Evolutionary conservation across 2,888 invertebrate species (phyloP), one percentile per base, ranked within the genome.

Genomic region (Abrostola tripartita): DNA sequence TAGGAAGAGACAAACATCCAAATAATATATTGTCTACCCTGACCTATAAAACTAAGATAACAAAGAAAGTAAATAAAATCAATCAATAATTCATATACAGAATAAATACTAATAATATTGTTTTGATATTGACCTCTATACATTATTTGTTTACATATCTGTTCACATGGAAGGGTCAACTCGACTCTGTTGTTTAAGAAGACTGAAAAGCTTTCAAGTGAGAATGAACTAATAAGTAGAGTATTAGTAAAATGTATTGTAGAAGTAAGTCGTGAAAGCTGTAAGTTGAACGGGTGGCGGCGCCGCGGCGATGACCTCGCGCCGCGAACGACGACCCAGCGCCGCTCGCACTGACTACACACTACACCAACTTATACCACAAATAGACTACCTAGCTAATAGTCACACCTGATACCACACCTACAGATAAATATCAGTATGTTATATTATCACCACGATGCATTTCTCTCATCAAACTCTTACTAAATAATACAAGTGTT

Each of bases 101-200:
- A 89, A 90, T 86, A 88, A 87, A 89, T 83, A 86, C 79, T 85
- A 85, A 88, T 86, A 85, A 88, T 85, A 84, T 89, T 91, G 88
- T 90, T 92, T 88, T 89, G 88, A 87, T 90, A 90, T 88, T 92
- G 91, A 92, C 92, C 91, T 82, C 82, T 85, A 88, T 90, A 84
- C 75, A 78, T 66, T 75, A 81, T 68, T 78, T 83, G 35, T 82
- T 82, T 81, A 52, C 37, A 24, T 66, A 61, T 64, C 37, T 40
- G 10, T 8, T 47, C 24, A 47, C 44, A 44, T 10, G 11, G 36
- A 50, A 24, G 41, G 10, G 41, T 52, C 12, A 24, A 52, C 24
- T 11, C 36, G 38, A 49, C 41, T 44, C 40, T 35, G 42, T 44
- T 49, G 41, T 12, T 44, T 10, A 41, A 12, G 66, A 54, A 47